Base-by-base conservation (phyloP, 1,140 invertebrate species). In the Drosophila kikkawai region DNA sequence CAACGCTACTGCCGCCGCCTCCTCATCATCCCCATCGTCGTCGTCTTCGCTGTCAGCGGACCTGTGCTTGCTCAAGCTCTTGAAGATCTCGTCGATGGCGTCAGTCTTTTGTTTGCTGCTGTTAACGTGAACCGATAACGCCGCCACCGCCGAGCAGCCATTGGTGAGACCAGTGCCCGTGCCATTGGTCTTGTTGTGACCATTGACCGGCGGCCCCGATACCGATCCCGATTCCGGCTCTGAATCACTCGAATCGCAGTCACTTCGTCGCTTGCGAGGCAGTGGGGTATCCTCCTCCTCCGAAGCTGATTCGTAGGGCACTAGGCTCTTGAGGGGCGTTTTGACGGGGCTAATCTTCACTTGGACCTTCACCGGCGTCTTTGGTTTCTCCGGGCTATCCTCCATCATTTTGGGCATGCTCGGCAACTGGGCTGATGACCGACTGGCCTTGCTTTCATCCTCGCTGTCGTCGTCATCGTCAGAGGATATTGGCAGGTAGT, bases 231-330 rank as follows among this genome's bases (percentile, higher is more conserved):
- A n/a, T 55, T 84, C 79, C 3, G 34, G 17, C 17, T 82, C 80
- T 8, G 75, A 79, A 34, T 91, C 75, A 45, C 68, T 80, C 1
- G 80, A 84, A 26, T 81, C 59, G 11, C 63, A 57, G 7, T 71
- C 80, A 57, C 78, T 87, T 44, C 59, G 63, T 44, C 90, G 82
- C 71, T 90, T 91, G 9, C 86, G 80, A 19, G 71, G 67, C 55
- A 55, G 68, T 41, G 58, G 63, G 7, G 55, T 15, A 26, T 92
- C 76, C 53, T 92, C 91, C 60, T 92, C 91, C 17, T 91, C 92
- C 1, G 92, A 91, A 70, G 92, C 92, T 2, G 83, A 91, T 60
- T 88, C 92, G 60, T 93, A 93, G 17, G 92, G 92, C 22, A 93
- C 92, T 36, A 93, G 77, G 53, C 92, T 93, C 63, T 92, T 93